Evolutionary conservation across 2,888 invertebrate genomes (phyloP).

Genomic region (Nomada fabriciana): DNA sequence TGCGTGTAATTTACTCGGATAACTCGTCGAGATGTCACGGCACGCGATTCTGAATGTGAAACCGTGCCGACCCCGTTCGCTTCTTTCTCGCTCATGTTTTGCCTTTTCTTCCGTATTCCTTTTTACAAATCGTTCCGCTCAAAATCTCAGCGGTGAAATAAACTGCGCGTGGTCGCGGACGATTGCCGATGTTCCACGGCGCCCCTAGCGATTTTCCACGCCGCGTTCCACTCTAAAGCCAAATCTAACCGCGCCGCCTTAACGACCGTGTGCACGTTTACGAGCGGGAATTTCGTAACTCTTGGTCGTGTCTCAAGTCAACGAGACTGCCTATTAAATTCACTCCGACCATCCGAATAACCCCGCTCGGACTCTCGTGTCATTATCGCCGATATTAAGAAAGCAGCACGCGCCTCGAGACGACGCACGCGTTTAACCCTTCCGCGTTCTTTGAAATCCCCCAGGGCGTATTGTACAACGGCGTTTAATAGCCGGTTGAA

Average conservation of each 20-base stretch:
- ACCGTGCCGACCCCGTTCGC: not conserved
- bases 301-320: not conserved
- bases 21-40: constrained; percentile 56
- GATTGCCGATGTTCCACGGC: not conserved
- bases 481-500: constrained; percentile 26
- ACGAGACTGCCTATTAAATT: not conserved
- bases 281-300: not conserved
- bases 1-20: constrained; percentile 50
- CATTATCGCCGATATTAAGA: constrained; percentile 18
- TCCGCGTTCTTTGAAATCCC: constrained; percentile 1
- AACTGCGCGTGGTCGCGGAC: not conserved
- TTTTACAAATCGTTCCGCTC: not conserved
- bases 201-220: not conserved
- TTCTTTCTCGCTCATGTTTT: not conserved
- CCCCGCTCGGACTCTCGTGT: not conserved
- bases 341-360: not conserved
- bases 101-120: not conserved
- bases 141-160: not conserved
- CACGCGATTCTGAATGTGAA: constrained; percentile 46
- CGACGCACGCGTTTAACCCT: not conserved
- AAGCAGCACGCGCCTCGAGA: not conserved
- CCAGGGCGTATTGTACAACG: not conserved
- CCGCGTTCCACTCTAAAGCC: not conserved
- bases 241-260: not conserved
- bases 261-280: not conserved